phyloP scores from a whole-genome alignment of 1,140 invertebrate genomes.

The Lysiphlebus fabarum region DNA sequence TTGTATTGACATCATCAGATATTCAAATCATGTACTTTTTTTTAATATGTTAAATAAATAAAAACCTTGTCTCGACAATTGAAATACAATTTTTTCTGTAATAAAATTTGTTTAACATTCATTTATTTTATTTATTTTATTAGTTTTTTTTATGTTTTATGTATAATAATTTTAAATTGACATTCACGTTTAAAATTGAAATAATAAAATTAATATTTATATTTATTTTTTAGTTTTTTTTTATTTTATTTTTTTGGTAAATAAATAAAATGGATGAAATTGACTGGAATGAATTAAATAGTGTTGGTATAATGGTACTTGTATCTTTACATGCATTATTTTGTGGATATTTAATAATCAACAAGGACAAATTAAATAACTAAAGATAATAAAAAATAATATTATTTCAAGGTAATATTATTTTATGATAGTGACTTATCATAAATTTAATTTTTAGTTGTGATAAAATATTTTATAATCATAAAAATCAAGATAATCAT shows the following conservation, averaged over 20 bases:
- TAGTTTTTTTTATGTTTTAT: no score
- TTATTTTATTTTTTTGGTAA: no score
- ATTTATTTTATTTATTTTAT: no score
- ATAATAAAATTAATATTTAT: background rate
- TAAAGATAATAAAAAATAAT: background rate
- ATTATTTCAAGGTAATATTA: constrained; percentile 9
- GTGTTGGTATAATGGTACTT: constrained; percentile 10
- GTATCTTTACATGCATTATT: constrained; percentile 20
- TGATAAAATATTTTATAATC: no score
- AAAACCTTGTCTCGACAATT: no score
- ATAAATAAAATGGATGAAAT: constrained; percentile 19
- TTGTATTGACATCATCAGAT: no score
- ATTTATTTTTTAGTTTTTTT: background rate
- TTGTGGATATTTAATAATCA: constrained; percentile 15
- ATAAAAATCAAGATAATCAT: no score
- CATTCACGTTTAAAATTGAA: background rate
- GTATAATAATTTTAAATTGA: constrained; percentile 2
- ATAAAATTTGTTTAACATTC: no score
- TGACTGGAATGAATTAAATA: constrained; percentile 24
- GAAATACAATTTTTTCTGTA: no score
- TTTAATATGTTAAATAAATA: no score
- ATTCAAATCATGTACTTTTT: no score
- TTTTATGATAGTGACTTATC: background rate
- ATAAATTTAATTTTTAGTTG: no score
- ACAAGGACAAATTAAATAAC: constrained; percentile 1